Base-by-base conservation (phyloP, 2,113 vertebrate species). In the Ctenodactylus gundi region DNA sequence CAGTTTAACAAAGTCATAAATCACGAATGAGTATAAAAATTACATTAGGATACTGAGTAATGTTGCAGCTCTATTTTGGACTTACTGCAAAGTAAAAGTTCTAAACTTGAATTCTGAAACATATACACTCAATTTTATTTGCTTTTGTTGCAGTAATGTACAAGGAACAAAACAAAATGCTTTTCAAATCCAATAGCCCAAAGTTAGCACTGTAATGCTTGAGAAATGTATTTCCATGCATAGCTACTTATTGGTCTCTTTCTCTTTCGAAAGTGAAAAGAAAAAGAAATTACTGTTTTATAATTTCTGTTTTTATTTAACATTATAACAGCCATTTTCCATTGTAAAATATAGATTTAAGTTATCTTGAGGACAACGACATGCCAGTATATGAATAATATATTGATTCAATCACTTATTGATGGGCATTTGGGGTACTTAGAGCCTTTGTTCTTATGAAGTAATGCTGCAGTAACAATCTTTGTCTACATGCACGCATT, bases 61-160 rank as follows among this genome's bases (percentile, higher is more conserved):
- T 84, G 81, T 67, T 94, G 21, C 6, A 68, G 44, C 7, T 80
- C 87, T 85, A 70, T 67, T n/a, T 94, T 64, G 77, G 31, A 6
- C 49, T 36, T 23, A 20, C 13, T 41, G 4, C 4, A 91, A 88
- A 94, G 58, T 73, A 88, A 77, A 85, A 68, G 46, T 62, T 91
- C 46, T 65, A 44, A 72, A 64, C 80, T 94, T 94, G 81, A 77
- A 72, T 91, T 93, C 77, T 95, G 64, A 82, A 82, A 72, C n/a
- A 12, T n/a, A 25, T 76, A 51, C 57, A 68, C 77, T 78, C 94
- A 39, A 10, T 73, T 90, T 72, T 91, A 31, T 44, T 80, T 83
- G 27, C 65, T 72, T 82, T 82, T 51, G 12, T 78, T 83, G 21
- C 9, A 89, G 2, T 73, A 49, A 72, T 90, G 25, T 83, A 29